Evolutionary conservation across 2,888 invertebrate genomes (phyloP), one percentile per base, ranked within the genome.

Genomic region (Lissonota sp.): DNA sequence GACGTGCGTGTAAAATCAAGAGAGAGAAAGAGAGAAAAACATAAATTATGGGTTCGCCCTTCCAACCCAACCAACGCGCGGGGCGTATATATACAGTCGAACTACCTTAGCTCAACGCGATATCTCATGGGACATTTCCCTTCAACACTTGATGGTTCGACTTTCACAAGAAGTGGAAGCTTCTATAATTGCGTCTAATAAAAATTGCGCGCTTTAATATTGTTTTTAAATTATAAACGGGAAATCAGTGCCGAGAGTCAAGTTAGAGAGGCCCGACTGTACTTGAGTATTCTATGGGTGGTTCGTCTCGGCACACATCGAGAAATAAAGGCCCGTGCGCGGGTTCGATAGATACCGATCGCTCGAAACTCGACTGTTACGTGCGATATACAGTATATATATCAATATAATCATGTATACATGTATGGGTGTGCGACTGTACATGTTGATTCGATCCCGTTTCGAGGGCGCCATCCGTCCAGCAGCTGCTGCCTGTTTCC

Each of bases 341-440:
- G 79, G 78, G 88, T 90, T 90, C 89, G 90, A 91, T 90, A 91
- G 91, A 91, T 91, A 86, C 84, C 88, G 88, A 91, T 91, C 91
- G 81, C 77, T 82, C 67, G 83, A 51, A 82, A 72, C 82, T 82
- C 79, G 82, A 82, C 75, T 85, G 87, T 86, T 58, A 86, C 87
- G 86, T 85, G 86, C 86, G 84, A 87, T 86, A 88, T 60, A 69
- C 44, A 42, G 39, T 12, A 67, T 64, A 55, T 44, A 55, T 55
- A 55, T 14, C 16, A 57, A 37, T 71, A 53, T 60, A 44, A 60
- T n/a, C 49, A 58, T 46, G 10, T 46, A 53, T 53, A 51, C 73
- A 49, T 66, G 66, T 72, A 73, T 67, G 16, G 63, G 67, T 62
- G 57, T 74, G 77, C 64, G 60, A 16, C 26, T 69, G 69, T 72